These are phyloP conservation scores for Salmo trutta DNA, from an alignment of 2,797 vertebrate species.

Conservation along the genomic window DNA sequence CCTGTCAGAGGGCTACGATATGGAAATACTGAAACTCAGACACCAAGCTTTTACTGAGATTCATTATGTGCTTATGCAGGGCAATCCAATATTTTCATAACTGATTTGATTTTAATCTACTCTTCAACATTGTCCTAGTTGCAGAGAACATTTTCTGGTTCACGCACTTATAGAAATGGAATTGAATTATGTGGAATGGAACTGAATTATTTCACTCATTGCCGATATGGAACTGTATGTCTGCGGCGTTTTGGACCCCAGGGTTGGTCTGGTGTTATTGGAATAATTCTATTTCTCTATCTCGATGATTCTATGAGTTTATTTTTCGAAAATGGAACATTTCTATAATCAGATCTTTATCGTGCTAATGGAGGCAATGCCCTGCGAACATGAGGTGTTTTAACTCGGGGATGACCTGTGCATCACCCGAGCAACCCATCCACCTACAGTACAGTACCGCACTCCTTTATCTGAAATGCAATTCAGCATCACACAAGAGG, in stretches of 20 bases:
- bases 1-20: slow-evolving; percentile 2
- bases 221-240: slow-evolving; percentile 14
- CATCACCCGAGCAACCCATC: slow-evolving; percentile 5
- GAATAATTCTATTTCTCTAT: slow-evolving; percentile 25
- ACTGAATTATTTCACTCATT: slow-evolving; percentile 27
- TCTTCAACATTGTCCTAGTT: slow-evolving; percentile 17
- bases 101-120: slow-evolving; percentile 32
- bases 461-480: background rate
- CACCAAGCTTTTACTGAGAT: slow-evolving; percentile 12
- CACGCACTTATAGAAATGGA: slow-evolving; percentile 17
- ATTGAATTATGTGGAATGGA: slow-evolving; percentile 22
- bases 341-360: slow-evolving; percentile 32
- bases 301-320: slow-evolving; percentile 19
- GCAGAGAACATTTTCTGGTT: slow-evolving; percentile 19
- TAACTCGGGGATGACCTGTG: slow-evolving; percentile 5
- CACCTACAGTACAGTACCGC: background rate
- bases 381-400: slow-evolving; percentile 11
- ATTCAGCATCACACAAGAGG: background rate
- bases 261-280: slow-evolving; percentile 19
- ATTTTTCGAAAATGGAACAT: slow-evolving; percentile 18
- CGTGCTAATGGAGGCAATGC: slow-evolving; percentile 8
- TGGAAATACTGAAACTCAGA: background rate
- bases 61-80: slow-evolving; percentile 18
- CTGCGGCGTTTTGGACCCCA: slow-evolving; percentile 12
- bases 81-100: slow-evolving; percentile 20